Base-by-base conservation (phyloP, 2,888 invertebrate species). In the Venusia cambrica region DNA sequence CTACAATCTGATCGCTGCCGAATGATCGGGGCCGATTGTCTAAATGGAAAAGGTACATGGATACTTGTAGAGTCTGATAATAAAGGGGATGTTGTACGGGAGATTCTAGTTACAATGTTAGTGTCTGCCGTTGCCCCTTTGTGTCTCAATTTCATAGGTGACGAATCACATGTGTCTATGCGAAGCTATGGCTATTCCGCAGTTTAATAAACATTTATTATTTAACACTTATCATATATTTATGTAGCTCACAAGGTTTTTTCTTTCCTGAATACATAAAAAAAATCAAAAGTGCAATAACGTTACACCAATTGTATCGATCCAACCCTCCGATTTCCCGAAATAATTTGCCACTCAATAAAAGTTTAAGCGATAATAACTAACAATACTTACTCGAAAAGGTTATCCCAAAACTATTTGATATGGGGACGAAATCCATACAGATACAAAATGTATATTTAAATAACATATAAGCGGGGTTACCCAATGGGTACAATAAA, bases 381-480 rank as follows among this genome's bases (percentile, higher is more conserved):
- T 63, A 62, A 62, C 52, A 56, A 55, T 42, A 55, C n/a, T n/a
- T n/a, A n/a, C 58, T 48, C 42, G 61, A 67, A 68, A 63, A 56
- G 62, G 65, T 60, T 55, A 50, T 51, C 60, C 59, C 48, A 52
- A 71, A 69, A 64, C 55, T 59, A 52, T 47, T 40, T 37, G 37
- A 27, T n/a, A 38, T 45, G 38, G 51, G 51, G 48, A 40, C 25
- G 20, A 65, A 73, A 74, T 76, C 73, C 67, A 76, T 72, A 75
- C 77, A 79, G 74, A 81, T 80, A 75, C 72, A 62, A 51, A 45
- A 52, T 61, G 61, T 64, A 66, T 70, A 71, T 80, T n/a, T 78
- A 78, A 79, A 81, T 84, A 80, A 81, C 77, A 76, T 72, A 80
- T 81, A 80, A 75, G 73, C 71, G 67, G 62, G 61, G 62, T 57